Evolutionary conservation across 2,113 vertebrate genomes (phyloP).

Genomic region (Chelonoidis abingdonii): DNA sequence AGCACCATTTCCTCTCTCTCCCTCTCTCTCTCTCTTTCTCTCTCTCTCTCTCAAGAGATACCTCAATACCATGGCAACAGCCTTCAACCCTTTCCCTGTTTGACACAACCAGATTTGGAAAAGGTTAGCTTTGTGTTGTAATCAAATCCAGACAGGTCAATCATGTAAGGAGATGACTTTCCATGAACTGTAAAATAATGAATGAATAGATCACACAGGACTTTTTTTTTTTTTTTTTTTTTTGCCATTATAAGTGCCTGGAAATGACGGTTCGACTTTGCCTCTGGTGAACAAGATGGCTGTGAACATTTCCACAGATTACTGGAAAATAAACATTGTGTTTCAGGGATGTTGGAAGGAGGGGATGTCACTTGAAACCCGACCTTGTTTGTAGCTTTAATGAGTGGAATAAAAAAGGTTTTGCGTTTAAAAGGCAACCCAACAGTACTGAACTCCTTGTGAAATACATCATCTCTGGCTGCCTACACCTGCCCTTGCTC

Average conservation of each 20-base stretch:
- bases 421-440: not conserved
- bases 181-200: slow-evolving; percentile 50
- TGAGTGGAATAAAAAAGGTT: not conserved
- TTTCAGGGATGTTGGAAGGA: not conserved
- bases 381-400: not conserved
- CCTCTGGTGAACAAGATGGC: slow-evolving; percentile 23
- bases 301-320: slow-evolving; percentile 42
- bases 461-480: not conserved
- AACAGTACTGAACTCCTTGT: accelerated
- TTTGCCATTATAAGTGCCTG: slow-evolving; percentile 24
- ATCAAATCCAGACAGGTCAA: slow-evolving; percentile 73
- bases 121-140: slow-evolving; percentile 74
- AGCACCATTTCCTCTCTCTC: slow-evolving; percentile 61
- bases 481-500: not conserved
- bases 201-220: slow-evolving; percentile 59
- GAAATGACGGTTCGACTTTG: slow-evolving; percentile 28
- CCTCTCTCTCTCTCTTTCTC: not conserved
- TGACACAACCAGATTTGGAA: slow-evolving; percentile 73
- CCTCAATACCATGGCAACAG: slow-evolving; percentile 78
- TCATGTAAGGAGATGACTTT: slow-evolving; percentile 71
- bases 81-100: slow-evolving; percentile 73
- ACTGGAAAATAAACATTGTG: not conserved
- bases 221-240: not conserved
- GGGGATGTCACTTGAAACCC: not conserved
- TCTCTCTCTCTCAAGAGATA: slow-evolving; percentile 67